Conservation (phyloP, 2,888 invertebrate genomes). For the Belgica antarctica region DNA sequence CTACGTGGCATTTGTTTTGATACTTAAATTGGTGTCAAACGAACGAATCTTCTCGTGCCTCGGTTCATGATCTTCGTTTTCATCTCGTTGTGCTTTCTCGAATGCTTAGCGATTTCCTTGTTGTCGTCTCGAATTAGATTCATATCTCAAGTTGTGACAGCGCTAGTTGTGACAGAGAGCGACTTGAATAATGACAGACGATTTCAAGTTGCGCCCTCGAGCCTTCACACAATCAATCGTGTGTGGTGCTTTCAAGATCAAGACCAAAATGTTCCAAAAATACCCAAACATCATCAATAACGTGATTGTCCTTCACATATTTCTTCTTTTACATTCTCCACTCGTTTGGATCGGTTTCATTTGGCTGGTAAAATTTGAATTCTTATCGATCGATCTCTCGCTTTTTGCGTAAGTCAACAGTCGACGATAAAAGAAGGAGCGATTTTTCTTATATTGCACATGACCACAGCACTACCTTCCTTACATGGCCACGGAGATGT, state of each 20-base stretch:
- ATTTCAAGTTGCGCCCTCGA: not conserved
- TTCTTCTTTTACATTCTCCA: not conserved
- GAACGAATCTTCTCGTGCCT: not conserved
- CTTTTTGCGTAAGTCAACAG: not conserved
- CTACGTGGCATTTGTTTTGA: not conserved
- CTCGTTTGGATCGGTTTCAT: not conserved
- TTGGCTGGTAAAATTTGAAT: not conserved
- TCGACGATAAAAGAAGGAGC: too few species aligned
- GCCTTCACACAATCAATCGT: not conserved
- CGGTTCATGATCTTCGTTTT: constrained; percentile 13
- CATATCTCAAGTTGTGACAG: not conserved
- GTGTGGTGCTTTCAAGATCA: constrained; percentile 23
- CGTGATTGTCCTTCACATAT: constrained; percentile 8
- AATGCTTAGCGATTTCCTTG: not conserved
- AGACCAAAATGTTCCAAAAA: not conserved
- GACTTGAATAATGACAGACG: not conserved
- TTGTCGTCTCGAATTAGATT: constrained; percentile 2
- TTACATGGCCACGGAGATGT: not conserved
- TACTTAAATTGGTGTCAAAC: constrained; percentile 20
- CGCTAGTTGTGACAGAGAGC: too few species aligned
- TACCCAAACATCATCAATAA: not conserved
- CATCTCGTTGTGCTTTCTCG: too few species aligned
- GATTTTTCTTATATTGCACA: not conserved
- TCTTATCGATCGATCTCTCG: constrained; percentile 2
- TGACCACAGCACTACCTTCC: constrained; percentile 8